Evolutionary conservation across 2,888 invertebrate genomes (phyloP), one percentile per base, ranked within the genome.

Genomic region (Pseudococcus viburni): DNA sequence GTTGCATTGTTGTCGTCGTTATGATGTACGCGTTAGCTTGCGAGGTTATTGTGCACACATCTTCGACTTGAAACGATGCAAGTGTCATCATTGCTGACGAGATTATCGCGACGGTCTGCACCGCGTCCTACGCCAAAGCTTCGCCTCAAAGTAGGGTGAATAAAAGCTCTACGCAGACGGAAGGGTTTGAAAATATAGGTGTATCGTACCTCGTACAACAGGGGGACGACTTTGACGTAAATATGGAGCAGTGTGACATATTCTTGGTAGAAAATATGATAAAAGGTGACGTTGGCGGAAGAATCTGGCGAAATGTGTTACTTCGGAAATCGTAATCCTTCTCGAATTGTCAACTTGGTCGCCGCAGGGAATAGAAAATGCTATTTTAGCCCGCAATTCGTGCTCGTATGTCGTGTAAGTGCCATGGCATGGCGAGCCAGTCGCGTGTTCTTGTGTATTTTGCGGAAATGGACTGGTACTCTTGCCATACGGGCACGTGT

Each of bases 61-160:
- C 12, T 68, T 9, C 68, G 7, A 15, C 64, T 0, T 33, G 3
- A 3, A 33, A 22, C 22, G 22, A 73, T 73, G 12, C 0, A 73
- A 73, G 73, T 73, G 73, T 73, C 73, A 73, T 73, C 73, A 73
- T 73, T 33, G 15, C 12, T 73, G 73, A 73, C 73, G 33, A 73
- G 73, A 33, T 73, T 73, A 73, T 73, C 15, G 73, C 73, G 15
- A 33, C 0, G 33, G 17, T 15, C 15, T 33, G 17, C 15, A 12
- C 17, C 73, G 15, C 5, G 33, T 33, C 4, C 15, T 33, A 7
- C 15, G 33, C 17, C 73, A 33, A 73, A 33, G 73, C 68, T 73
- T 73, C 3, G 9, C 8, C 2, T 19, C 19, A 64, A 64, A 22
- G 22, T 64, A 64, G 22, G 22, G 64, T 22, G 22, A 64, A 64